Conservation (phyloP, 2,797 vertebrate species). For the Danio choprae region DNA sequence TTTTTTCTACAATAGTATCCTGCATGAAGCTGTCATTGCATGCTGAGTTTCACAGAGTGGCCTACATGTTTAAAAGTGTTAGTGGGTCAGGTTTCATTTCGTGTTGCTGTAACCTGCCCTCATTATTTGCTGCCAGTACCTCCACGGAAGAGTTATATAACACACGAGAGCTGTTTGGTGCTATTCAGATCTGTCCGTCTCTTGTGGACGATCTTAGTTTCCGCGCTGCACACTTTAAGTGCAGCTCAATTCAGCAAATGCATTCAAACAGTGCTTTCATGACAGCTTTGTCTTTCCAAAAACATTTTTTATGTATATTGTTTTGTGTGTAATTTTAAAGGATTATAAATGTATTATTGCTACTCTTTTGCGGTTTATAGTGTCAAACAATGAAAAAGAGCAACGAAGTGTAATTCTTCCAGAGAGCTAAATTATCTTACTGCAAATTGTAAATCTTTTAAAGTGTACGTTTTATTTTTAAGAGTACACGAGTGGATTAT, state of each 20-base stretch:
- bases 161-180: neutral
- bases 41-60: neutral
- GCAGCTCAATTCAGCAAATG: neutral
- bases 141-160: constrained; percentile 48
- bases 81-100: constrained; percentile 41
- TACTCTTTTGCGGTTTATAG: too few relatives aligned
- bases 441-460: too few relatives aligned
- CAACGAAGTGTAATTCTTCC: too few relatives aligned
- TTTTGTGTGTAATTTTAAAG: too few relatives aligned
- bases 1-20: neutral
- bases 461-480: too few relatives aligned
- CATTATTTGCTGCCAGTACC: constrained; percentile 43
- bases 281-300: neutral
- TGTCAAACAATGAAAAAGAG: too few relatives aligned
- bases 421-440: too few relatives aligned
- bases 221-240: neutral
- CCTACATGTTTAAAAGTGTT: constrained; percentile 25
- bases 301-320: too few relatives aligned
- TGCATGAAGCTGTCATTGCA: constrained; percentile 38
- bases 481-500: too few relatives aligned
- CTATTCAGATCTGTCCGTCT: neutral
- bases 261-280: neutral
- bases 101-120: constrained; percentile 54
- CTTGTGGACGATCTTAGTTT: neutral
- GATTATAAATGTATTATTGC: too few relatives aligned